Conservation (phyloP, 2,797 vertebrate species). For the Syngnathus acus region DNA sequence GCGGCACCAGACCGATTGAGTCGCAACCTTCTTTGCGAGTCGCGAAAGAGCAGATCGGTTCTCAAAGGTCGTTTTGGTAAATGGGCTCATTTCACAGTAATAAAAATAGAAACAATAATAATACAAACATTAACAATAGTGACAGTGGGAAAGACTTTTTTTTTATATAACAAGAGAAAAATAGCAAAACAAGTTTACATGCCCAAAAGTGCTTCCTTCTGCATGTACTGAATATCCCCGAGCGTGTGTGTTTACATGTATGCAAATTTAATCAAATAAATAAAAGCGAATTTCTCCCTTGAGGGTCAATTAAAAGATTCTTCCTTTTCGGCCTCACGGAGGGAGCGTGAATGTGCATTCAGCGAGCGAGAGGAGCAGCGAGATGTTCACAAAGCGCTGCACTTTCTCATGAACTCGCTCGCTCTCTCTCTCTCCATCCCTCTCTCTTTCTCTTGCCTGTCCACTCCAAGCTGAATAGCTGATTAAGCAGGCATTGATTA, state of each 20-base stretch:
- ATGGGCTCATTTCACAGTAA: no score
- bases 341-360: slow-evolving; percentile 58
- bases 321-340: slow-evolving; percentile 25
- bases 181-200: neutral
- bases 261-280: slow-evolving; percentile 7
- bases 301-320: slow-evolving; percentile 38
- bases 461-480: slow-evolving; percentile 69
- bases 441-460: slow-evolving; percentile 34
- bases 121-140: no score
- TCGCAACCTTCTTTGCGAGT: slow-evolving; percentile 45
- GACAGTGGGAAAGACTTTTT: no score
- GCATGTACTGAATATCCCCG: neutral
- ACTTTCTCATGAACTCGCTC: slow-evolving; percentile 73
- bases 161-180: neutral
- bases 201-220: slow-evolving; percentile 5
- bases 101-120: no score
- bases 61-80: no score
- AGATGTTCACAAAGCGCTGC: slow-evolving; percentile 37
- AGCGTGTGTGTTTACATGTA: neutral
- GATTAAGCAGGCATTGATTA: slow-evolving; percentile 85
- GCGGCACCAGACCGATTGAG: slow-evolving; percentile 50
- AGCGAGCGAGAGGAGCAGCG: slow-evolving; percentile 24
- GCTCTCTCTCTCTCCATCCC: slow-evolving; percentile 30
- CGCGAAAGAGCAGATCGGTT: slow-evolving; percentile 52
- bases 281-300: neutral